Base-by-base conservation (phyloP, 2,797 vertebrate genomes). In the Falco cherrug region DNA sequence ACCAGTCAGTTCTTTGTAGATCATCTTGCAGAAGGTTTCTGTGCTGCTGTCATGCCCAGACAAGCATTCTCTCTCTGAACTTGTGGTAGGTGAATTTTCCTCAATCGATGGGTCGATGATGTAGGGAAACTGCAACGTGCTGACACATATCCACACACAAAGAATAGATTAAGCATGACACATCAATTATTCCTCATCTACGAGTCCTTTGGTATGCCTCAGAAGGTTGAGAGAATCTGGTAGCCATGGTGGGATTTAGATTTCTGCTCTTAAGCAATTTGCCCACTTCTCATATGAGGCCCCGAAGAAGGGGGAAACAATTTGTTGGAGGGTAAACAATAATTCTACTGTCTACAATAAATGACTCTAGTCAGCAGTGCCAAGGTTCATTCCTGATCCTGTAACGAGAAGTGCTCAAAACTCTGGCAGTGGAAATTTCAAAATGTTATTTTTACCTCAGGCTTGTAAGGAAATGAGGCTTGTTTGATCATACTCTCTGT, bases 391-490 rank as follows among this genome's bases (percentile, higher is more conserved):
- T 95, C 68, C 71, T 89, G 88, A 89, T 92, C 84, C 64, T 77
- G 50, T 78, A 94, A 95, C 83, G 57, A 92, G 88, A 79, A 92
- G 57, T 77, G 73, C 53, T 87, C 68, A 68, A 80, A 95, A 92
- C 53, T 77, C 64, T 75, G 75, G 84, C 89, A 94, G 50, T 93
- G 81, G 61, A 97, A 94, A 94, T 80, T 89, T 37, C 50, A 75
- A 95, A 95, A 90, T 83, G 64, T 95, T 97, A 51, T 95, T 97
- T 97, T 97, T 95, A 96, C 96, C 91, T 94, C 90, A 39, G 94
- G 92, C 89, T 95, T 94, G 48, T 92, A 93, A 95, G 90, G 95
- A 96, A 97, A 96, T 93, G 67, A 93, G 53, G n/a, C 70, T 94
- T 89, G 37, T 94, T 94, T 96, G 93, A 95, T 91, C 95, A 57